These are phyloP conservation scores for Koerneria pararmatus DNA, from an alignment of 2,888 invertebrate genomes.

Conservation along the genomic window DNA sequence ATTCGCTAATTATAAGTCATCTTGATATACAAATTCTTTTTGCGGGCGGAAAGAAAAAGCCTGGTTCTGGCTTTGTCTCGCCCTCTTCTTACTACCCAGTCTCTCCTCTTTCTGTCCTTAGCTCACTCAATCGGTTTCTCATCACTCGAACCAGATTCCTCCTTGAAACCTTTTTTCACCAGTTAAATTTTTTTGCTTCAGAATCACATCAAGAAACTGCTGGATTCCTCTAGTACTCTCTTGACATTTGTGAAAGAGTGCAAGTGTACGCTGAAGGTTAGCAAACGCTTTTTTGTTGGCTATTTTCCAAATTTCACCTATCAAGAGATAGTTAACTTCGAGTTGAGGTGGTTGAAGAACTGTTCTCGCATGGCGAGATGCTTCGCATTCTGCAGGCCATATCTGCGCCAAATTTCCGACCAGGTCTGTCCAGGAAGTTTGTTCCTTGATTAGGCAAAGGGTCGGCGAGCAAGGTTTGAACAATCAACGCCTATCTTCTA, in stretches of 20 bases:
- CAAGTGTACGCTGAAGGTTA: slow-evolving; percentile 24
- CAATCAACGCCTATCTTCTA: no score
- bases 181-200: slow-evolving; percentile 10
- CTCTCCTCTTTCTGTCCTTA: no score
- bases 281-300: not conserved
- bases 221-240: slow-evolving; percentile 35
- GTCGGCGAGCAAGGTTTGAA: no score
- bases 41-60: no score
- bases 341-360: slow-evolving; percentile 30
- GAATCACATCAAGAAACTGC: slow-evolving; percentile 28
- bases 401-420: slow-evolving; percentile 10
- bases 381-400: slow-evolving; percentile 35
- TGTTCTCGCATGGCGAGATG: slow-evolving; percentile 40
- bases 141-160: not conserved
- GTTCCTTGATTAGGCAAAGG: no score
- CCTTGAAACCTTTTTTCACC: slow-evolving; percentile 7
- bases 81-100: no score
- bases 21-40: no score
- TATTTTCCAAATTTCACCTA: not conserved
- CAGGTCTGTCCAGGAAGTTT: slow-evolving; percentile 11
- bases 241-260: slow-evolving; percentile 36
- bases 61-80: no score
- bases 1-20: no score
- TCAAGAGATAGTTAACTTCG: not conserved
- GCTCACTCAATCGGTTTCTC: no score